These are phyloP conservation scores for Sesia apiformis DNA, from an alignment of 2,888 invertebrate species.

Conservation along the genomic window DNA sequence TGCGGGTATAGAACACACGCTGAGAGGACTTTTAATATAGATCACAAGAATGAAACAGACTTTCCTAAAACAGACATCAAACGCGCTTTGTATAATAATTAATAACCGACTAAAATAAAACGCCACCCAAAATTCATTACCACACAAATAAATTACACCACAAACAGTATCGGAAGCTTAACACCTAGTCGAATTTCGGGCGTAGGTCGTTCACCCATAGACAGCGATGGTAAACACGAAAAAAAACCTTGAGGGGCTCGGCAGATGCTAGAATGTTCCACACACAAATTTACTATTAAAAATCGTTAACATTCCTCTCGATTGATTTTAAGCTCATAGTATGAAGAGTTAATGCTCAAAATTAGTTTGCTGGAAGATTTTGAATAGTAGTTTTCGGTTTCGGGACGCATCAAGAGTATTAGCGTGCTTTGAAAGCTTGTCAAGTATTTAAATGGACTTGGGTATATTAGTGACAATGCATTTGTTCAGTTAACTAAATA, in stretches of 20 bases:
- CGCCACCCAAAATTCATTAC: background rate
- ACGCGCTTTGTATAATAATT: constrained; percentile 7
- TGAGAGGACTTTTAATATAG: too few species aligned
- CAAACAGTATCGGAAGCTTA: constrained; percentile 20
- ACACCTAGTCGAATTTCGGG: constrained; percentile 25
- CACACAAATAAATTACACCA: background rate
- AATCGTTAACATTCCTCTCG: background rate
- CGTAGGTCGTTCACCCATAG: constrained; percentile 39
- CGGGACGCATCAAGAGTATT: constrained; percentile 5
- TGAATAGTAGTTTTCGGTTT: background rate
- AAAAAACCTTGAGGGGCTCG: constrained; percentile 13
- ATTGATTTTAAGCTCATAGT: background rate
- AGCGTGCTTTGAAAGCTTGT: constrained; percentile 8
- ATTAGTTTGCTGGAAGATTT: background rate
- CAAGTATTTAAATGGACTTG: constrained; percentile 7
- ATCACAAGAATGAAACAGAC: background rate
- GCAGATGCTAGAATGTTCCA: constrained; percentile 14
- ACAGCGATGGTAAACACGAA: constrained; percentile 12
- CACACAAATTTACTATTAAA: constrained; percentile 5
- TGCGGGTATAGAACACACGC: too few species aligned
- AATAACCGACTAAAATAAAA: background rate
- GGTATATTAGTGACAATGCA: background rate
- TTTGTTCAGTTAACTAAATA: too few species aligned
- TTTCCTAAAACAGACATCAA: constrained; percentile 7
- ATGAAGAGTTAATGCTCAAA: background rate